Evolutionary conservation across 2,888 invertebrate species (phyloP).

Genomic region (Epirrhoe alternata): DNA sequence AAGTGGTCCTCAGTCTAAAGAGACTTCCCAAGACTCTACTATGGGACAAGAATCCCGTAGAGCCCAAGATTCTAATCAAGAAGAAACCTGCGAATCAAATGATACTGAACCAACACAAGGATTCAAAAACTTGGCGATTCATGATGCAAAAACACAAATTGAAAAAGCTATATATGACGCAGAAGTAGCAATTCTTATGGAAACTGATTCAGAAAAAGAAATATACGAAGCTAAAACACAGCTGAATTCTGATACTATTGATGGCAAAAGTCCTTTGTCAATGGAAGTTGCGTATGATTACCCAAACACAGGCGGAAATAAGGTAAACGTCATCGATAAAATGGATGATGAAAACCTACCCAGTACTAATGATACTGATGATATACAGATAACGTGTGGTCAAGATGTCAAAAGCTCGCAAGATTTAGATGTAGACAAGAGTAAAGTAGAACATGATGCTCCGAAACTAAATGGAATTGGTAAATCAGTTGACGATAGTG

Average conservation of each 20-base stretch:
- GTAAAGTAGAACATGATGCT: conserved; percentile 39
- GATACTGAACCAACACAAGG: conserved; percentile 8
- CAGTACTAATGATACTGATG: conserved; percentile 73
- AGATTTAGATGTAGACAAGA: conserved; percentile 49
- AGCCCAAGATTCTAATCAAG: too few relatives aligned
- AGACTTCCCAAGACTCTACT: background rate
- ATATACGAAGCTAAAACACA: conserved; percentile 67
- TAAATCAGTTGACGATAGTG: conserved; percentile 48
- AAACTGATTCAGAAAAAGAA: conserved; percentile 9
- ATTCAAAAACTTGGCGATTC: conserved; percentile 18
- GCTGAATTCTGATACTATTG: conserved; percentile 55
- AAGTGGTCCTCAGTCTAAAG: background rate
- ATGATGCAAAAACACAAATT: conserved; percentile 23
- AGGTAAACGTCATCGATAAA: conserved; percentile 62
- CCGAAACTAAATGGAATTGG: conserved; percentile 58
- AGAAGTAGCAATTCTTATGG: conserved; percentile 23
- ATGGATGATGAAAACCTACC: conserved; percentile 72
- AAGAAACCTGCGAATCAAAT: background rate
- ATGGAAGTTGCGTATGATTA: conserved; percentile 69
- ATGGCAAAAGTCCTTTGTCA: conserved; percentile 60
- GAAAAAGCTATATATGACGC: conserved; percentile 15
- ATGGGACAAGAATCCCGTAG: background rate
- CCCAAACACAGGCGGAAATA: conserved; percentile 53
- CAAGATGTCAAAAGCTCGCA: conserved; percentile 63
- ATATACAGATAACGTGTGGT: conserved; percentile 75